Base-by-base conservation (phyloP, 2,888 invertebrate genomes). In the Cryptosula pallasiana region DNA sequence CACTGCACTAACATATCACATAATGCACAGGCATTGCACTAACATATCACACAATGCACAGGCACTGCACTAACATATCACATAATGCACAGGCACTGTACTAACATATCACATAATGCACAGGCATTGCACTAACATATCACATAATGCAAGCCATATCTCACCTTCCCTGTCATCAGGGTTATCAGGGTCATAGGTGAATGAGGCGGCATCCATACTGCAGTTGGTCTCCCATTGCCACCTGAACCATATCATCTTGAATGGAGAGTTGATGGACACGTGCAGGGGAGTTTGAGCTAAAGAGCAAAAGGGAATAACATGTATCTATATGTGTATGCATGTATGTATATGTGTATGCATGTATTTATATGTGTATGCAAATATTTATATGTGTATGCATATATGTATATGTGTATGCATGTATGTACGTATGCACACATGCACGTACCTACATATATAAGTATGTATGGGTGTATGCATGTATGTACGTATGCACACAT, bases 121-220 rank as follows among this genome's bases (percentile, higher is more conserved):
- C 20, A 45, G 9, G 45, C 20, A 45, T 45, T 20, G 9, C 45
- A 45, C 9, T 45, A 45, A 13, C 9, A 45, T 45, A 20, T 45
- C 9, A 45, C 20, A 45, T 45, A 45, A 13, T 45, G 20, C 45
- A 45, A 20, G 45, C 20, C 5, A 57, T 23, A 23, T 3, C 23
- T 27, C 32, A 36, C 70, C 70, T 2, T 23, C 45, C 36, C 45
- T 35, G 27, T 70, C 29, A 27, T 9, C 9, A 9, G 70, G 36
- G 23, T 70, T 70, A 29, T 70, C 70, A n/a, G 70, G 70, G 23
- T 70, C 70, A 54, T 35, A 36, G 70, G 45, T 54, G 25, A 27
- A 54, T 3, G 25, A 25, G 13, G 35, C 20, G 13, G 45, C 70
- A 36, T 70, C 70, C 45, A 70, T 5, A 3, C 36, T 70, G n/a